A percentile compares a stretch with the other conserved stretches of the same genome.
phyloP scores from a whole-genome alignment of 2,888 invertebrate genomes.

The Napeogenes sylphis region DNA sequence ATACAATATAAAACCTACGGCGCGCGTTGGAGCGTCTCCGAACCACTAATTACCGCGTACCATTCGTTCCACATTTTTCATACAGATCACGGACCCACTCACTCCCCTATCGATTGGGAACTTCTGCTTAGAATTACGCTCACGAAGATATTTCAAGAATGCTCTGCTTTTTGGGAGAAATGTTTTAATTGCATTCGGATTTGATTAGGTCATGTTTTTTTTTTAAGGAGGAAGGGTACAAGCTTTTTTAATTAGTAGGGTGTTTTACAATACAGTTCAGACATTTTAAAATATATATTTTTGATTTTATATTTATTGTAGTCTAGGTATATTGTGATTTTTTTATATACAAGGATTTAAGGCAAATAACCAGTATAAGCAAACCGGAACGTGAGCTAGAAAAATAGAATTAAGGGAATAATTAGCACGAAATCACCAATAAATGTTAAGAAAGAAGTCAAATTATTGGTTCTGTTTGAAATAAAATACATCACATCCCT shows the following conservation, averaged over 20 bases:
- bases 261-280: too few species aligned
- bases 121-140: constrained; percentile 51
- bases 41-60: constrained; percentile 67
- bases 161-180: constrained; percentile 33
- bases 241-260: not conserved
- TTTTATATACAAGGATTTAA: too few species aligned
- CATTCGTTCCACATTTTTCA: constrained; percentile 60
- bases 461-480: too few species aligned
- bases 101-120: constrained; percentile 58
- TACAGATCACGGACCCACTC: constrained; percentile 68
- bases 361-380: too few species aligned
- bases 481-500: too few species aligned
- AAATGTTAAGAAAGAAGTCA: too few species aligned
- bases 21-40: constrained; percentile 30
- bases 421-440: too few species aligned
- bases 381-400: too few species aligned
- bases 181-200: constrained; percentile 11
- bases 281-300: too few species aligned
- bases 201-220: constrained; percentile 2
- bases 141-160: constrained; percentile 47
- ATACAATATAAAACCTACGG: constrained; percentile 21
- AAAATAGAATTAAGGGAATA: too few species aligned
- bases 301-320: too few species aligned
- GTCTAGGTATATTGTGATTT: too few species aligned
- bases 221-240: not conserved